Percentiles rank a stretch among this genome's conserved stretches.
phyloP scores from a whole-genome alignment of 2,797 vertebrate species.

The Acrossocheilus wenchowensis region DNA sequence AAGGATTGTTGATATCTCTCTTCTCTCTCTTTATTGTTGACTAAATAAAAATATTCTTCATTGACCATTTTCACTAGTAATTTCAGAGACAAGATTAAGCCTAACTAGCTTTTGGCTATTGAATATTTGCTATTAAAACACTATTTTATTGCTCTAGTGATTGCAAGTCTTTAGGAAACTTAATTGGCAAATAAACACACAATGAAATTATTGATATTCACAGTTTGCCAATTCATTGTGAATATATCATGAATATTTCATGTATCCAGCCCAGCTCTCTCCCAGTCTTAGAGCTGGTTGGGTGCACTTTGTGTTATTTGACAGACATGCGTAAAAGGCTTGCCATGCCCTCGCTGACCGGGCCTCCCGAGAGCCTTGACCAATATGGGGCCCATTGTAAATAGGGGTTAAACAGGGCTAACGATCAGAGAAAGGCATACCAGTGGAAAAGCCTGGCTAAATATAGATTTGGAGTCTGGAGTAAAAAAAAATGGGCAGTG shows the following conservation, averaged over 20 bases:
- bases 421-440: conserved; percentile 78
- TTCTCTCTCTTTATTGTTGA: background rate
- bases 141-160: background rate
- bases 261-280: background rate
- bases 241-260: background rate
- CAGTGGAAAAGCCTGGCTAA: conserved; percentile 79
- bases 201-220: background rate
- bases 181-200: background rate
- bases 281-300: conserved; percentile 6
- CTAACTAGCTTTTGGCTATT: background rate
- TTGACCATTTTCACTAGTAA: background rate
- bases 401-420: conserved; percentile 82
- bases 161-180: background rate
- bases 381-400: conserved; percentile 63
- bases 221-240: background rate
- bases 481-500: conserved; percentile 56
- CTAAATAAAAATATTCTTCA: background rate
- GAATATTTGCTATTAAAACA: background rate
- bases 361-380: conserved; percentile 52
- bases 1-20: too few species aligned
- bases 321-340: conserved; percentile 43
- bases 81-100: background rate
- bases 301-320: conserved; percentile 64
- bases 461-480: conserved; percentile 80
- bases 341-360: conserved; percentile 33